These are phyloP conservation scores for Drosophila elegans DNA, from an alignment of 1,140 invertebrate species.

Conservation along the genomic window DNA sequence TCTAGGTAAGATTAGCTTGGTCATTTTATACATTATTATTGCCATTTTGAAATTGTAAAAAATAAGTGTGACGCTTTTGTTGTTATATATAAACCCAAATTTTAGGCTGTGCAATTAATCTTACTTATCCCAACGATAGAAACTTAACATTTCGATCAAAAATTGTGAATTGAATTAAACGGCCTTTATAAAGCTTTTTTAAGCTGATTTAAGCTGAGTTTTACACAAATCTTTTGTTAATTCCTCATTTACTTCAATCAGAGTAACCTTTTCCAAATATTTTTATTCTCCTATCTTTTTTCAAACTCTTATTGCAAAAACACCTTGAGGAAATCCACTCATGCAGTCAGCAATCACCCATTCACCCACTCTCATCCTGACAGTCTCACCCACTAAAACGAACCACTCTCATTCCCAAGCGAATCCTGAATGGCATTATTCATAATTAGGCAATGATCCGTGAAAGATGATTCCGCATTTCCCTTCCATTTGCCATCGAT, in stretches of 20 bases:
- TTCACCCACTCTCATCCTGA: slow-evolving; percentile 10
- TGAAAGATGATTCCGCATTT: slow-evolving; percentile 80
- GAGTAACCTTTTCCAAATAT: background rate
- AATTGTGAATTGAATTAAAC: too few species aligned
- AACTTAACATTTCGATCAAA: too few species aligned
- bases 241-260: background rate
- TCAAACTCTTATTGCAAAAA: slow-evolving; percentile 34
- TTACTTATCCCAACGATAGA: too few species aligned
- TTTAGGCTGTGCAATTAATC: too few species aligned
- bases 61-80: too few species aligned
- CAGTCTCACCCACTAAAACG: slow-evolving; percentile 10
- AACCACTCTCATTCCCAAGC: slow-evolving; percentile 4
- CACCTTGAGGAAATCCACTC: slow-evolving; percentile 62
- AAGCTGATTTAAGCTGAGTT: background rate
- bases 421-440: slow-evolving; percentile 75
- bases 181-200: background rate
- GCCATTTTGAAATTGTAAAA: too few species aligned
- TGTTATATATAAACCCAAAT: too few species aligned
- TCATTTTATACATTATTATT: too few species aligned
- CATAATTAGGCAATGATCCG: slow-evolving; percentile 81
- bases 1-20: slow-evolving; percentile 87
- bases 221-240: background rate
- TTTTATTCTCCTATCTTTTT: slow-evolving; percentile 17
- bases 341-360: slow-evolving; percentile 16
- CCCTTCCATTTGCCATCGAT: slow-evolving; percentile 52